A percentile compares a stretch with the other conserved stretches of the same genome.
phyloP scores from a whole-genome alignment of 2,888 invertebrate species.

The Cryptocheilus praepositus region DNA sequence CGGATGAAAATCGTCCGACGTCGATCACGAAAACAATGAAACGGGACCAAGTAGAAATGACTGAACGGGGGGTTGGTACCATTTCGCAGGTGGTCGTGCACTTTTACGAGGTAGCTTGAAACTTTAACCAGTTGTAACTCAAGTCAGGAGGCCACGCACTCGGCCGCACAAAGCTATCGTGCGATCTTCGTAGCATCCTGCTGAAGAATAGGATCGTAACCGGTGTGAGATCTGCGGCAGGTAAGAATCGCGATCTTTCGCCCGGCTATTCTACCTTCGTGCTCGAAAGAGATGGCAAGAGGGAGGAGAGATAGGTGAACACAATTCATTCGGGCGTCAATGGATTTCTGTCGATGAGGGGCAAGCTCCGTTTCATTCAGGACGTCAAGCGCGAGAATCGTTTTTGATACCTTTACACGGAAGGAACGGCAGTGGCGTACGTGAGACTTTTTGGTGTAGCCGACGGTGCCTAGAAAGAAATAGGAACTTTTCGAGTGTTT shows the following conservation, averaged over 20 bases:
- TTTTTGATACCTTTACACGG: too few species aligned
- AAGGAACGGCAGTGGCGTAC: too few species aligned
- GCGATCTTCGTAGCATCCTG: constrained; percentile 62
- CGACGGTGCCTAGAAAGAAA: too few species aligned
- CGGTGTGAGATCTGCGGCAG: constrained; percentile 54
- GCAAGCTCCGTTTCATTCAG: too few species aligned
- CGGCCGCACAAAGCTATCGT: constrained; percentile 63
- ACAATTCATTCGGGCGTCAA: constrained; percentile 13
- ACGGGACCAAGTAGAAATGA: constrained; percentile 37
- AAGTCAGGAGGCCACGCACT: constrained; percentile 63
- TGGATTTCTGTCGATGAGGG: constrained; percentile 30
- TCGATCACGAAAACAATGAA: constrained; percentile 10
- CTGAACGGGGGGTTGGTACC: constrained; percentile 28
- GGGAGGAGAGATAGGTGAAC: constrained; percentile 1
- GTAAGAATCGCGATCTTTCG: constrained; percentile 54
- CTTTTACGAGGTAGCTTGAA: constrained; percentile 55
- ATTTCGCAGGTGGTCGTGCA: constrained; percentile 61
- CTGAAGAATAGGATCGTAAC: constrained; percentile 60
- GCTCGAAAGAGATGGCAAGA: background rate
- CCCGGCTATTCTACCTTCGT: constrained; percentile 47
- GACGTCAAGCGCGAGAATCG: too few species aligned
- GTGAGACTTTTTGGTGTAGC: too few species aligned
- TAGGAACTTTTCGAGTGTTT: too few species aligned
- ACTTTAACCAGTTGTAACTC: constrained; percentile 65
- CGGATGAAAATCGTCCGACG: constrained; percentile 4